Base-by-base conservation (phyloP, 2,797 vertebrate species). In the Siniperca scherzeri region DNA sequence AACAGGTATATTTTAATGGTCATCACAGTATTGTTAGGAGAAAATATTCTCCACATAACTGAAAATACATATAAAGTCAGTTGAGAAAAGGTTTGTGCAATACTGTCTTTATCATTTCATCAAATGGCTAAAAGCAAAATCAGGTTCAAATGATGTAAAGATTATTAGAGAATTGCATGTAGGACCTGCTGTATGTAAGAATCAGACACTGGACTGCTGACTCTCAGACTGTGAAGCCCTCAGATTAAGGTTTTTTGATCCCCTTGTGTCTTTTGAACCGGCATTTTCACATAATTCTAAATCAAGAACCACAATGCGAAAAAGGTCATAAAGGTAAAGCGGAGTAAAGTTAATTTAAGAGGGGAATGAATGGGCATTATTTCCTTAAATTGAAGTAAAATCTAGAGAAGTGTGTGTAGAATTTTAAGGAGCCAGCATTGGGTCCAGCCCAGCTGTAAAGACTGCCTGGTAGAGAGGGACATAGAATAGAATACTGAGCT, bases 361-460 rank as follows among this genome's bases (percentile, higher is more conserved):
- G n/a, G 4, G 5, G 9, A 19, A 36, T 6, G 14, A 12, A 17
- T n/a, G 8, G 17, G 11, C n/a, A 46, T 48, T 7, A 11, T 66
- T 30, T 46, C 4, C 21, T 53, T n/a, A 52, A 22, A 38, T 17
- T 25, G 1, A 17, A 70, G 12, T 38, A 40, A 36, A 36, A 38
- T 22, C 30, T 6, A 10, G 14, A 38, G 17, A 19, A 2, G 7
- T 69, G 10, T 48, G 65, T 64, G 17, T 42, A 5, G 2, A 30
- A 46, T 19, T 19, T n/a, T 64, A 61, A 61, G 10, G 19, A 10
- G 33, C 1, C 60, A 81, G n/a, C 33, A 60, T 21, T 57, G 56
- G 53, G 48, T 73, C 52, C 42, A 30, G 22, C 13, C 33, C 17
- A 27, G 61, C 25, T 80, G 53, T 77, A 72, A 70, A 62, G 40